Base-by-base conservation (phyloP, 2,888 invertebrate genomes). In the Heliconius sara region DNA sequence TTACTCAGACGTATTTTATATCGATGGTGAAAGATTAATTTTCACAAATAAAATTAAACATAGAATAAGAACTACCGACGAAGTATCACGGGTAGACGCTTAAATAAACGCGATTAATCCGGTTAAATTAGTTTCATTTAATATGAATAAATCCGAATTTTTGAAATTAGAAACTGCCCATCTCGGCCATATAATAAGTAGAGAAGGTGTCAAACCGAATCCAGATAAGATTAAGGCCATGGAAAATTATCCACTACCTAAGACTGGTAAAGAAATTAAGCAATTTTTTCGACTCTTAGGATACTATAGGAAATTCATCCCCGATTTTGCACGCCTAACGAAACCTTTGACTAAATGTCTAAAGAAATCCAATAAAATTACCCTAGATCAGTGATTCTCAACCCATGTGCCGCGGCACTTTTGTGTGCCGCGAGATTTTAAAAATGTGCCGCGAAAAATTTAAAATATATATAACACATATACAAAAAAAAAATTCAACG, bases 91-190 rank as follows among this genome's bases (percentile, higher is more conserved):
- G n/a, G n/a, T n/a, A n/a, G n/a, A n/a, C n/a, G n/a, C n/a, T n/a
- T n/a, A n/a, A n/a, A n/a, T n/a, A n/a, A n/a, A n/a, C n/a, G n/a
- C n/a, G n/a, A n/a, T n/a, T n/a, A n/a, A n/a, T n/a, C n/a, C n/a
- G n/a, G n/a, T n/a, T n/a, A n/a, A n/a, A n/a, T n/a, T n/a, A n/a
- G n/a, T n/a, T n/a, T n/a, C n/a, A n/a, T n/a, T n/a, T n/a, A n/a
- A n/a, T n/a, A n/a, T n/a, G n/a, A n/a, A 43, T 12, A 43, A 43
- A 43, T 43, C 43, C 12, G 12, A 43, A 60, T 10, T 60, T n/a
- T 52, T 85, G 5, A 83, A 83, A 39, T 52, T 80, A 16, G 85
- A 87, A 82, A 85, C 83, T 0, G 79, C 76, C 22, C 85, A 83
- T 68, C 74, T 84, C n/a, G 81, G 80, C 4, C 81, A 81, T 57